Conservation (phyloP, 2,888 invertebrate species). For the Cerastoderma edule region DNA sequence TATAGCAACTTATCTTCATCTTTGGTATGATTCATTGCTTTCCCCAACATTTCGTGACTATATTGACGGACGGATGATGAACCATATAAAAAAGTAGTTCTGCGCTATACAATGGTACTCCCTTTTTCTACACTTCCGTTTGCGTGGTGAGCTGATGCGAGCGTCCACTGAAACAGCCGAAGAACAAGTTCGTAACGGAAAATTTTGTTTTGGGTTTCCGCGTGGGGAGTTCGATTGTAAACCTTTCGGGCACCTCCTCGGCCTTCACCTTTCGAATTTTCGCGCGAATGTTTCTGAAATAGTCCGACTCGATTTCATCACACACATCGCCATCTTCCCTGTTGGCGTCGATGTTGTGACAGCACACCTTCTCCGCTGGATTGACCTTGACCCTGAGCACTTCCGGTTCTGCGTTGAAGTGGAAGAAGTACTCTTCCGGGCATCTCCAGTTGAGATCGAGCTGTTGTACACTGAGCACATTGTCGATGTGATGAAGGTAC, state of each 20-base stretch:
- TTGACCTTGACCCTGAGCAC: neutral
- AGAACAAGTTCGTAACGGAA: constrained; percentile 41
- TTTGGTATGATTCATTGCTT: no score
- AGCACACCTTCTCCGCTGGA: constrained; percentile 28
- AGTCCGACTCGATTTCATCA: neutral
- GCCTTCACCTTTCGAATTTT: neutral
- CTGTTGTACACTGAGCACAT: constrained; percentile 43
- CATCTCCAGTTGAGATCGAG: constrained; percentile 56
- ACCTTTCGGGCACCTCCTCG: constrained; percentile 11
- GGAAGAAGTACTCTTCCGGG: constrained; percentile 60
- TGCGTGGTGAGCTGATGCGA: constrained; percentile 33
- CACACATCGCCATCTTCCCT: neutral
- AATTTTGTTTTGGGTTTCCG: constrained; percentile 33
- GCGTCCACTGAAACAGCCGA: constrained; percentile 47
- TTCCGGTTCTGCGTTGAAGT: constrained; percentile 52
- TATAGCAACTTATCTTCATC: no score
- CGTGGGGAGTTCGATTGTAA: constrained; percentile 14
- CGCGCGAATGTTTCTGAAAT: constrained; percentile 1
- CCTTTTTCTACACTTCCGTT: constrained; percentile 35
- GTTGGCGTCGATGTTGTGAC: constrained; percentile 28
- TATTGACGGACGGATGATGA: constrained; percentile 4
- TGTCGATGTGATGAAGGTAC: constrained; percentile 59
- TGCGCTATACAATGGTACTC: neutral
- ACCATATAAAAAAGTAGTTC: neutral
- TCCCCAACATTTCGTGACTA: no score